Base-by-base conservation (phyloP, 2,888 invertebrate genomes). In the Cybosia mesomella region DNA sequence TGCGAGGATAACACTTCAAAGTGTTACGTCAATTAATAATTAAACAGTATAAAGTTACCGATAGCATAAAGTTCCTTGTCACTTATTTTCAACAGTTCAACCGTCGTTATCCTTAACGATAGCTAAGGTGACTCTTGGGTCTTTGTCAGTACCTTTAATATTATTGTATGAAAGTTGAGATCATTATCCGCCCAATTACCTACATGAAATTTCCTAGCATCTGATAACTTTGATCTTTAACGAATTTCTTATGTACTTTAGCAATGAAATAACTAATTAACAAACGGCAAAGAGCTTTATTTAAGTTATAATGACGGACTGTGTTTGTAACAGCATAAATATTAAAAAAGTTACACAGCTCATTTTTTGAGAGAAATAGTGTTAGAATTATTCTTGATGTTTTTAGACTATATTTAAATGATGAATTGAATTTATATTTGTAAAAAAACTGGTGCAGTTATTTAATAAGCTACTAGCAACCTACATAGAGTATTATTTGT, bases 71-170 rank as follows among this genome's bases (percentile, higher is more conserved):
- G 71, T 76, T 72, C 64, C 71, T 59, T 36, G 55, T 53, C 53
- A 65, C 64, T 67, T 67, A 71, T 71, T 71, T 73, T 68, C 54
- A 64, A 63, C 59, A 49, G 34, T 72, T 68, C 67, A 68, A 82
- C 83, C 82, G 80, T 82, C 82, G 79, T 84, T 85, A 85, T 80
- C 77, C 81, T 81, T 83, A 80, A 85, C 74, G 82, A 78, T 60
- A 71, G 59, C 66, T 64, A 61, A 77, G 72, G 73, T 67, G 75
- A 72, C 74, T 70, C 71, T 61, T 21, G 43, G 71, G 58, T 70
- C 71, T 69, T 67, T 8, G 32, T 68, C 73, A 71, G 67, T 39
- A 77, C 71, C 78, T 72, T 69, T 61, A 80, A 77, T 73, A 77
- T 75, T 79, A 75, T 72, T 71, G 73, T 28, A 75, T 74, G 74